These are phyloP conservation scores for Epizoanthus ramosus DNA, from an alignment of 92 coral and sea anemone species.

Conservation along the genomic window DNA sequence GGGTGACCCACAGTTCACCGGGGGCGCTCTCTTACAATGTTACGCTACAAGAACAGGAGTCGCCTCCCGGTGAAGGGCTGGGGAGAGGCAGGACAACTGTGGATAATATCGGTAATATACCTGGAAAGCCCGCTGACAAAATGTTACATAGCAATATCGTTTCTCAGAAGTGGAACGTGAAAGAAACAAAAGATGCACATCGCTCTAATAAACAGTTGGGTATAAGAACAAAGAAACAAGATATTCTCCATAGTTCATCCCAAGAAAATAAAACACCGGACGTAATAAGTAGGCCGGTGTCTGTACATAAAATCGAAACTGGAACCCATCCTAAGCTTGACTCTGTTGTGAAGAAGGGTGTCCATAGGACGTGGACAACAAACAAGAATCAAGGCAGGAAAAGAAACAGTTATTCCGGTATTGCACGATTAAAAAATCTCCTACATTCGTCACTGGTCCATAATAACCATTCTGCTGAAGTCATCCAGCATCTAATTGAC, in stretches of 20 bases:
- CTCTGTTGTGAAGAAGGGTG: not conserved
- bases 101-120: not conserved
- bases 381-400: not conserved
- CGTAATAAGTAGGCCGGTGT: not conserved
- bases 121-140: not conserved
- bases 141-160: not conserved
- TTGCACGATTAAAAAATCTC: slow-evolving; percentile 68
- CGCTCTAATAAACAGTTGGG: not conserved
- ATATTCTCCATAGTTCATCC: not conserved
- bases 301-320: not conserved
- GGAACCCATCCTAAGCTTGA: not conserved
- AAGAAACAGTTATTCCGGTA: slow-evolving; percentile 2
- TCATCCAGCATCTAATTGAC: slow-evolving; percentile 71
- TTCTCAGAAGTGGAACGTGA: not conserved
- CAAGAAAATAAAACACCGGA: not conserved
- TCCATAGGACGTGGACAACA: not conserved
- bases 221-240: not conserved
- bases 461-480: slow-evolving; percentile 70
- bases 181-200: not conserved
- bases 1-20: slow-evolving; percentile 67
- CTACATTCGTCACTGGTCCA: slow-evolving; percentile 63
- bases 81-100: not conserved
- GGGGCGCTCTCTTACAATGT: slow-evolving; percentile 99
- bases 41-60: slow-evolving; percentile 97
- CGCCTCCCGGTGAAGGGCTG: slow-evolving; percentile 86